These are phyloP conservation scores for Notolepis coatsorum DNA, from an alignment of 2,797 vertebrate genomes.

Conservation along the genomic window DNA sequence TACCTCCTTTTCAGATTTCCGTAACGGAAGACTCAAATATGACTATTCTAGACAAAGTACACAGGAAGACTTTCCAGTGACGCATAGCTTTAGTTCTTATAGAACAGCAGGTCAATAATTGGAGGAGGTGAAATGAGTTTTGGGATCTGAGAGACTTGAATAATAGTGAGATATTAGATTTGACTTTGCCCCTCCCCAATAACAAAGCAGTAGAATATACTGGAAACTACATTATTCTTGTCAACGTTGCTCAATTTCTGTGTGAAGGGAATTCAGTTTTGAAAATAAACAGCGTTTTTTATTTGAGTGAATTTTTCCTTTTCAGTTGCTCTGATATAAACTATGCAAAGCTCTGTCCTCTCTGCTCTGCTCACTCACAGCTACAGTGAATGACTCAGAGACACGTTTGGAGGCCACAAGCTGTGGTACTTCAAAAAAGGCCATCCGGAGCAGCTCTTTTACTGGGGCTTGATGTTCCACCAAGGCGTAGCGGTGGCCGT, in stretches of 20 bases:
- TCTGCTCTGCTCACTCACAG: conserved; percentile 13
- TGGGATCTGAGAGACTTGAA: background rate
- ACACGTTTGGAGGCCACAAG: background rate
- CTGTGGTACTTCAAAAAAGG: conserved; percentile 22
- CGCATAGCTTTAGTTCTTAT: no score
- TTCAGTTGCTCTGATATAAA: background rate
- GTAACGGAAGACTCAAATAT: no score
- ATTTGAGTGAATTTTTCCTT: background rate
- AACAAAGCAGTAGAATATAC: background rate
- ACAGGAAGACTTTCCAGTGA: no score
- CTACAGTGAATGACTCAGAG: background rate
- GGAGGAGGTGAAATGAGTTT: no score
- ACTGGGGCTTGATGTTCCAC: conserved; percentile 43
- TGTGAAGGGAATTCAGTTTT: background rate
- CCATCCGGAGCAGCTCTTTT: conserved; percentile 17
- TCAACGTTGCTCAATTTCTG: background rate
- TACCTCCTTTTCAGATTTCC: background rate
- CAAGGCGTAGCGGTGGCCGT: conserved; percentile 22
- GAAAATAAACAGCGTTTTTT: background rate
- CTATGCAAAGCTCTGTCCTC: no score
- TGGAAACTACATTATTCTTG: background rate
- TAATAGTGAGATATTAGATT: background rate
- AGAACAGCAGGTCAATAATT: no score
- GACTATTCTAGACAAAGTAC: no score
- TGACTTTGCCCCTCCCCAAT: no score